A percentile compares a stretch with the other conserved stretches of the same genome.
These are phyloP conservation scores for Steatocranus sp. DNA, from an alignment of 2,797 vertebrate genomes.

Conservation along the genomic window DNA sequence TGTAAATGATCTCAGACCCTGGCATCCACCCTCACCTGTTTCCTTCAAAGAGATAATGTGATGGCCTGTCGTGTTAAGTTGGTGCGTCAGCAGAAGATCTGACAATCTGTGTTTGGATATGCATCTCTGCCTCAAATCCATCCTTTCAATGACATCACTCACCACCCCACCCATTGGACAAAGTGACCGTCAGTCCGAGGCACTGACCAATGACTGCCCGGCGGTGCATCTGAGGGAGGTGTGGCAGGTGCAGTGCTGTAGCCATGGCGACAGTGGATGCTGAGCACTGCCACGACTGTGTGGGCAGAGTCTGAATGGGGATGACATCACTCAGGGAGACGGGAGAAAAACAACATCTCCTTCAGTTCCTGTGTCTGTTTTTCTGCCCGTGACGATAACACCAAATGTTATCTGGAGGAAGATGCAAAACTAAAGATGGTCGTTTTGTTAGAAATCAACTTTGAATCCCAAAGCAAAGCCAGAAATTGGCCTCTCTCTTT, in stretches of 20 bases:
- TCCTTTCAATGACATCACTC: slow-evolving; percentile 49
- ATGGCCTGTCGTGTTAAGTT: slow-evolving; percentile 1
- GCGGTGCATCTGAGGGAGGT: neutral
- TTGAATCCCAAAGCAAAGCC: neutral
- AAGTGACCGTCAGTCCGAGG: neutral
- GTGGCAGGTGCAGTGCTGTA: slow-evolving; percentile 54
- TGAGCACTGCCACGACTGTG: slow-evolving; percentile 52
- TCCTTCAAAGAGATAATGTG: neutral
- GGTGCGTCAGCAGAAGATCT: slow-evolving; percentile 44
- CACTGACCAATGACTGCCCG: slow-evolving; percentile 6
- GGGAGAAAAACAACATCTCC: slow-evolving; percentile 56
- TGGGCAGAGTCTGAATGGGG: slow-evolving; percentile 58
- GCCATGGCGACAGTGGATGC: slow-evolving; percentile 73
- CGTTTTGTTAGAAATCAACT: neutral
- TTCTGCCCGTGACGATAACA: slow-evolving; percentile 10
- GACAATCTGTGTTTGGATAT: slow-evolving; percentile 9
- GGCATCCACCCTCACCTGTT: neutral
- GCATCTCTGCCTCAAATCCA: neutral
- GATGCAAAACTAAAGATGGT: neutral
- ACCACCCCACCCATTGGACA: slow-evolving; percentile 25
- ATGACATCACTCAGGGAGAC: slow-evolving; percentile 58
- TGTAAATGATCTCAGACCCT: neutral
- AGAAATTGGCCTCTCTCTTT: neutral
- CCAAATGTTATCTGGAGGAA: neutral
- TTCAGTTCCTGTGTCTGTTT: slow-evolving; percentile 28